These are phyloP conservation scores for Rugalucina vietnamica DNA, from an alignment of 2,888 invertebrate genomes.

Conservation along the genomic window DNA sequence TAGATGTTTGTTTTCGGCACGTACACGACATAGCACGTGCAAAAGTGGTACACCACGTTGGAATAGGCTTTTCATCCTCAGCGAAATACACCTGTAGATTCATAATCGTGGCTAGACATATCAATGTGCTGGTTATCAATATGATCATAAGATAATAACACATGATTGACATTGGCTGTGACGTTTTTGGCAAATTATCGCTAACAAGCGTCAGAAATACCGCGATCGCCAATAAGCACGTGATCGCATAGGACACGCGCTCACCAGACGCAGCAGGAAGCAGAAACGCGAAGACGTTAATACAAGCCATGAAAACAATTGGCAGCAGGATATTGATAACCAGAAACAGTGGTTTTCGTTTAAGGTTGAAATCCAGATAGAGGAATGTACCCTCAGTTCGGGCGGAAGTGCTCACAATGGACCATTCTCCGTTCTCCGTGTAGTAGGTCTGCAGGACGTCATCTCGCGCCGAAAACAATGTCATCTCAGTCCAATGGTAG, in stretches of 20 bases:
- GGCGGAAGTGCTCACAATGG: not conserved
- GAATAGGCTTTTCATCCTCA: not conserved
- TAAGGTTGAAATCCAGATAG: not conserved
- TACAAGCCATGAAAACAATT: not conserved
- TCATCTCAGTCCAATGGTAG: constrained; percentile 27
- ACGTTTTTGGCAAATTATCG: constrained; percentile 6
- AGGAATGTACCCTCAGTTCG: not conserved
- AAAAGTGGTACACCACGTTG: not conserved
- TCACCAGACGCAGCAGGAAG: constrained; percentile 2
- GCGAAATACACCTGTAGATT: not conserved
- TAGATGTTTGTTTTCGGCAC: not conserved
- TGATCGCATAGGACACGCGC: not conserved
- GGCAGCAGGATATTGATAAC: not conserved
- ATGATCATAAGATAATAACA: not conserved
- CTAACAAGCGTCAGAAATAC: not conserved
- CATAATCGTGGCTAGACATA: not conserved
- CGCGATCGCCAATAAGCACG: not conserved
- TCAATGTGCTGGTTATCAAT: not conserved
- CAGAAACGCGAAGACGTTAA: not conserved
- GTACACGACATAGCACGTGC: not conserved
- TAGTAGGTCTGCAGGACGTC: not conserved
- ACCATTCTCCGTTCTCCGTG: constrained; percentile 8
- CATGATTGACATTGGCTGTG: not conserved
- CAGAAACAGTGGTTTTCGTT: not conserved
- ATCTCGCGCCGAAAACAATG: not conserved